Evolutionary conservation across 2,797 vertebrate species (phyloP).

Genomic region (Lutjanus campechanus): DNA sequence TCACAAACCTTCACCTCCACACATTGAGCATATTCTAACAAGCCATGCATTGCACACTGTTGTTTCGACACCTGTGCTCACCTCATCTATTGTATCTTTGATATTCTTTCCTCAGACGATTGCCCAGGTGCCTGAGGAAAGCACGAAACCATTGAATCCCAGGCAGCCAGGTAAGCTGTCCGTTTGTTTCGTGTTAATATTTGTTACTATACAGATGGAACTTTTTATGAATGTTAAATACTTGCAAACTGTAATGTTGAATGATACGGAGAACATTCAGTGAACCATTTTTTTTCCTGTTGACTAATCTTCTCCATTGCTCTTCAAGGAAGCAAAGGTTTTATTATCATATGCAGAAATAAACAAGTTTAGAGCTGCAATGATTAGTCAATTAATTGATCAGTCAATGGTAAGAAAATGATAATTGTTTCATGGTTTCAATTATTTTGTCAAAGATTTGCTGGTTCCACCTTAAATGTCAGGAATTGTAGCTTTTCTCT

Average conservation of each 20-base stretch:
- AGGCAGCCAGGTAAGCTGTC: slow-evolving; percentile 58
- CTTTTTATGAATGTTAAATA: neutral
- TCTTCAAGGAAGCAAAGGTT: neutral
- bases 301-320: slow-evolving; percentile 11
- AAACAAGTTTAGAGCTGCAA: too few relatives aligned
- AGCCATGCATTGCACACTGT: neutral
- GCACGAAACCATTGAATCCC: slow-evolving; percentile 71
- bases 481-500: too few relatives aligned
- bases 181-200: neutral
- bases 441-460: too few relatives aligned
- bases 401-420: too few relatives aligned
- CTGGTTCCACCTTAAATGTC: too few relatives aligned
- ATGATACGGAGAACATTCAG: neutral
- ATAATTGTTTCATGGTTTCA: too few relatives aligned
- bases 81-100: neutral
- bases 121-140: slow-evolving; percentile 51
- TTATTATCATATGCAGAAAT: too few relatives aligned
- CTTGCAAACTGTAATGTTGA: neutral
- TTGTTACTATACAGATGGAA: neutral
- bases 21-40: neutral
- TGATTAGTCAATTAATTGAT: too few relatives aligned
- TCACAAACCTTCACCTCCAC: slow-evolving; percentile 8
- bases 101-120: slow-evolving; percentile 49
- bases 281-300: neutral
- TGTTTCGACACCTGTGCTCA: slow-evolving; percentile 29